Base-by-base conservation (phyloP, 2,888 invertebrate genomes). In the Pterostichus niger region DNA sequence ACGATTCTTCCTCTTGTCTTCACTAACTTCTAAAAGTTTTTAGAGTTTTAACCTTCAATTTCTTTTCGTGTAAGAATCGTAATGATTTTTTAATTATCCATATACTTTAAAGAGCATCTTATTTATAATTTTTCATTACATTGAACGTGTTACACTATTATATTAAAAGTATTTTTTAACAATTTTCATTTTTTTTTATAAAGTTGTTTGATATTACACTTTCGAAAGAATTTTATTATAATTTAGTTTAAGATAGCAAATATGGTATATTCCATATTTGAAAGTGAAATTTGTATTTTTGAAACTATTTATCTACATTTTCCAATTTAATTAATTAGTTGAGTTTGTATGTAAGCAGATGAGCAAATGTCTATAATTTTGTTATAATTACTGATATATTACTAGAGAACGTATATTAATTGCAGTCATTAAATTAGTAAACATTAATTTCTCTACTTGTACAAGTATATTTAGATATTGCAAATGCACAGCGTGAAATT, bases 281-380 rank as follows among this genome's bases (percentile, higher is more conserved):
- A 64, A 64, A 64, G 64, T 64, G 64, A 64, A 59, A 31, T 31
- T 24, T 4, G 31, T 31, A 64, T 64, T 64, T 64, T 64, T 64
- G 64, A 64, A 64, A 35, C 35, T 64, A 64, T 35, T 64, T 64
- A 64, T 64, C 13, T 64, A 64, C 7, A 64, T 64, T 64, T 64
- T 64, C 64, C 33, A 64, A 64, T 64, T n/a, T 64, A 64, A 64
- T 61, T 61, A 61, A 61, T 64, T 64, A n/a, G 35, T n/a, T 35
- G 6, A 64, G 64, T 31, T 64, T 31, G 64, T 64, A 31, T 33
- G 6, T 49, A 11, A 49, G 49, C 49, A 64, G 64, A 64, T 64
- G 64, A 33, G 64, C 13, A 64, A n/a, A 64, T 64, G 35, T 5
- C 33, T 64, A 13, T 64, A 64, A 64, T 64, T 64, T 64, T 64